Evolutionary conservation across 2,888 invertebrate genomes (phyloP), one percentile per base, ranked within the genome.

Genomic region (Thyatira batis): DNA sequence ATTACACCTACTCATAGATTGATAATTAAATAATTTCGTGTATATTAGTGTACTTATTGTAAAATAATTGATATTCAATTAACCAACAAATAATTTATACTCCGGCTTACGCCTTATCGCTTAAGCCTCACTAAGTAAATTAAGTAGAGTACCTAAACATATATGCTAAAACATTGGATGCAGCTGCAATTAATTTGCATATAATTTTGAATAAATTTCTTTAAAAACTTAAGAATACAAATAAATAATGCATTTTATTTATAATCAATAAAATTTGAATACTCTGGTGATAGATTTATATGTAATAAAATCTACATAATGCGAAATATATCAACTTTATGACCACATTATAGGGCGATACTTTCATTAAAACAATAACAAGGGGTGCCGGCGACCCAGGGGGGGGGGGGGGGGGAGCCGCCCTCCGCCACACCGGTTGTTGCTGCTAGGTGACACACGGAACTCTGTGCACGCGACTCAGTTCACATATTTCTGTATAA

Each of bases 91-190:
- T 50, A 50, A 50, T 50, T 44, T 50, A 44, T 27, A 50, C 55
- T 68, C 67, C 58, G 69, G 60, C 65, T n/a, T 73, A 77, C 69
- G 76, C 76, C 74, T 60, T 72, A 65, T 58, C 63, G 54, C 55
- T 48, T 56, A 63, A 58, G 20, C 54, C 67, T 63, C 67, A 65
- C 70, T 71, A 48, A 48, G 53, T 61, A 57, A 56, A 54, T 57
- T 63, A 67, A 68, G 63, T 66, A 67, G 65, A 63, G 39, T 8
- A 39, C 39, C 39, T 39, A 2, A 39, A 13, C 17, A 8, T 39
- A 33, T 13, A 39, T 69, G 58, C 68, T 72, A 67, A 58, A 58
- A 67, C 67, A 69, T 71, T 65, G 70, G 65, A 67, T 62, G 58
- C 61, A 67, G 70, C 68, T 67, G 63, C 59, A 61, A 63, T 65